Conservation (phyloP, 2,113 vertebrate genomes). For the Phodopus roborovskii region DNA sequence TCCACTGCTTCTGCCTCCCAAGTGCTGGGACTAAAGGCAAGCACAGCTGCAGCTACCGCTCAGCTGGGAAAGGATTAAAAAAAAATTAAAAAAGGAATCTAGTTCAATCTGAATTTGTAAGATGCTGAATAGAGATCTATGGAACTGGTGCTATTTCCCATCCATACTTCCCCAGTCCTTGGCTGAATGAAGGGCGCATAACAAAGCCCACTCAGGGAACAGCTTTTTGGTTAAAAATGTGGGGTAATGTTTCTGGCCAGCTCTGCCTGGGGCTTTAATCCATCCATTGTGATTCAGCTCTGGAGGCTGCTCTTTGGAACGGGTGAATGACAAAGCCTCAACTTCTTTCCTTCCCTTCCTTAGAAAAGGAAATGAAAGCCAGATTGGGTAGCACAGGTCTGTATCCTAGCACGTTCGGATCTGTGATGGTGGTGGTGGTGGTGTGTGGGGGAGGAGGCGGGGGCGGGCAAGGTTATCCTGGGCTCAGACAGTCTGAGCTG, state of each 20-base stretch:
- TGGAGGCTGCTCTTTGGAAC: background rate
- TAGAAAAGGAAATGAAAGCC: background rate
- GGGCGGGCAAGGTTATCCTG: background rate
- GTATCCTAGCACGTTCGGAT: too few species aligned
- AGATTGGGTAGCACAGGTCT: background rate
- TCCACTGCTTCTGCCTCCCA: background rate
- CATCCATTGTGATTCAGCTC: background rate
- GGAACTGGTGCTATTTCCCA: background rate
- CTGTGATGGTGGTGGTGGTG: too few species aligned
- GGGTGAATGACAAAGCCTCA: conserved; percentile 51
- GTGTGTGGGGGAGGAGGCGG: too few species aligned
- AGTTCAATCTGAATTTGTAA: background rate
- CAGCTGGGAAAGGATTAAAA: background rate
- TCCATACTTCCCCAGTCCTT: background rate
- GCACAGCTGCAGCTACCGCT: rapidly evolving
- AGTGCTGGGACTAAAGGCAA: background rate
- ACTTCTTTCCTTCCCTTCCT: background rate
- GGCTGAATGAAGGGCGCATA: background rate
- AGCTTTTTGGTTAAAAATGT: conserved; percentile 21
- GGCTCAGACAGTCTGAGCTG: background rate
- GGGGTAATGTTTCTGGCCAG: background rate
- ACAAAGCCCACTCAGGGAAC: background rate
- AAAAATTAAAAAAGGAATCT: background rate
- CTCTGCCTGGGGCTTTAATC: background rate
- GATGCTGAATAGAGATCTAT: background rate